These are phyloP conservation scores for Leptodactylus fuscus DNA, from an alignment of 2,113 vertebrate genomes.

Conservation along the genomic window DNA sequence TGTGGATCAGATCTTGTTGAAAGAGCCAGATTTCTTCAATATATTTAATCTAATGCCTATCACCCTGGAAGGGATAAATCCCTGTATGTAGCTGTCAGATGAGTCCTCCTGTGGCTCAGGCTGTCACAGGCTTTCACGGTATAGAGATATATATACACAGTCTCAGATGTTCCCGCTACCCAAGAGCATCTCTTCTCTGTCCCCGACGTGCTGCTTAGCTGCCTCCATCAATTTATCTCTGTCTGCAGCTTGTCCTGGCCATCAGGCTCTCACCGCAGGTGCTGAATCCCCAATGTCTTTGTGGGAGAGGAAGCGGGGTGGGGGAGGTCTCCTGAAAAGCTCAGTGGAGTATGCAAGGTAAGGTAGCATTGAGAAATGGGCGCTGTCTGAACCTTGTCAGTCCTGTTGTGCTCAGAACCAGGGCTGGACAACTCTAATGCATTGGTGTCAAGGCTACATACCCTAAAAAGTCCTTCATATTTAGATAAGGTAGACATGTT, in stretches of 20 bases:
- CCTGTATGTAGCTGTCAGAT: slow-evolving; percentile 60
- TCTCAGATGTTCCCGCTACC: neutral
- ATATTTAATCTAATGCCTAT: slow-evolving; percentile 16
- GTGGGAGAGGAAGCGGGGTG: neutral
- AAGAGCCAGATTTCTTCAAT: slow-evolving; percentile 24
- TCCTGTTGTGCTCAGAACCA: neutral
- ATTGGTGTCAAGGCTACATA: neutral
- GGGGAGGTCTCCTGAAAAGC: neutral
- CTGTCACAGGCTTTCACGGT: slow-evolving; percentile 41
- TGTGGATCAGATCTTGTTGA: slow-evolving; percentile 32
- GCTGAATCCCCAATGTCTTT: slow-evolving; percentile 32
- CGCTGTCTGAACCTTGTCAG: neutral
- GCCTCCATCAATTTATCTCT: slow-evolving; percentile 53
- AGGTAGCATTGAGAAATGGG: neutral
- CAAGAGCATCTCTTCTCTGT: slow-evolving; percentile 18
- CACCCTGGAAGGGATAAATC: slow-evolving; percentile 44
- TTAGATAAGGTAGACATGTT: too few species aligned
- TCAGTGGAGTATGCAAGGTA: neutral
- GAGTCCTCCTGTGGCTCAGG: slow-evolving; percentile 41
- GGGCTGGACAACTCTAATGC: neutral
- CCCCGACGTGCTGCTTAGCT: slow-evolving; percentile 50
- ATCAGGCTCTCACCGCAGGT: slow-evolving; percentile 50
- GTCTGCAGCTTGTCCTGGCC: slow-evolving; percentile 45
- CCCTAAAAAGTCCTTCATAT: too few species aligned
- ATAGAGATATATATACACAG: slow-evolving; percentile 36